Evolutionary conservation across 1,140 invertebrate genomes (phyloP), one percentile per base, ranked within the genome.

Genomic region (Papilio helenus): DNA sequence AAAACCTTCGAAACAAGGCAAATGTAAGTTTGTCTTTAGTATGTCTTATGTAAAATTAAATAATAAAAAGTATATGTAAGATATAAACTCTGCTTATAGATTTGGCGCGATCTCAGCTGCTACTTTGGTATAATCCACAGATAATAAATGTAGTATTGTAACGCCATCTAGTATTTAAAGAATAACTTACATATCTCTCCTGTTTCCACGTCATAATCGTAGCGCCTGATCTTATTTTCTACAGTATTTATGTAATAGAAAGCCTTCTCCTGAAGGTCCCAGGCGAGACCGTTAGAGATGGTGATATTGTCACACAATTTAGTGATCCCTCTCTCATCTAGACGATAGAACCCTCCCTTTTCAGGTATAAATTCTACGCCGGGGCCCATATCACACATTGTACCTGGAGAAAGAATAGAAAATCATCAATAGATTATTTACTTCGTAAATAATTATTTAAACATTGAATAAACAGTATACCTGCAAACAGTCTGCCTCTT

Each of bases 211-310:
- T 98, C 95, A 85, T 96, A 98, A 87, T 98, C 96, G 84, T 97
- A 98, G 55, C 95, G 95, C 61, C 96, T 95, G 23, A 98, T 95
- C 84, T 96, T 95, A 42, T 89, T 88, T 1, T 97, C 96, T 4
- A 95, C 89, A 1, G 97, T 96, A 87, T 98, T 97, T 12, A 97
- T 97, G 87, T 97, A 98, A 88, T 97, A 98, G 90, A 98, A 96
- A 58, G 96, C 96, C 49, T 96, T 96, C 80, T 96, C 95, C 79
- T 96, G 95, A 16, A 94, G 87, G 83, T 96, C 97, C 98, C 98
- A 99, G 0, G 96, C 96, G 10, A 98, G 90, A 0, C 98, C 98
- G 89, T 98, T 99, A 34, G 97, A 97, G 44, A 98, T 96, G 29
- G 94, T 94, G 26, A 97, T 95, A 80, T 84, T 68, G 4, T 84